Evolutionary conservation across 2,797 vertebrate genomes (phyloP).

Genomic region (Poliocrania exsul): DNA sequence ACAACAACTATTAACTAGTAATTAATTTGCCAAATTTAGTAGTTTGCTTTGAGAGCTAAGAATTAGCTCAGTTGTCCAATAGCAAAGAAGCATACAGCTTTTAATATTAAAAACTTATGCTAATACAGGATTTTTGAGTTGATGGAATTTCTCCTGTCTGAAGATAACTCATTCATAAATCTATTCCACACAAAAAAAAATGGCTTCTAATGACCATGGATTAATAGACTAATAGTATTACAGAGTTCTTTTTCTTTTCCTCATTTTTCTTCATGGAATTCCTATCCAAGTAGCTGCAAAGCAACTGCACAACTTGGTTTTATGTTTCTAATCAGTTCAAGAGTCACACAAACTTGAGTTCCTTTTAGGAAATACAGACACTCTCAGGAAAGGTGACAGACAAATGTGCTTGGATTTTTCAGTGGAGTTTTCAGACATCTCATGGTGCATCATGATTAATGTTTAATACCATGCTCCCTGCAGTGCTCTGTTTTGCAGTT

Average conservation of each 20-base stretch:
- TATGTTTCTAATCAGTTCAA: background rate
- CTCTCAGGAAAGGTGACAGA: background rate
- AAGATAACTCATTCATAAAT: background rate
- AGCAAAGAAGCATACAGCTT: background rate
- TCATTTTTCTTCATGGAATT: background rate
- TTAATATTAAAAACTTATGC: background rate
- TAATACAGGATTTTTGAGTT: background rate
- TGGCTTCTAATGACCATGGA: background rate
- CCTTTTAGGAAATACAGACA: background rate
- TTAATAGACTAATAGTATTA: background rate
- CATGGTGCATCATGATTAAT: background rate
- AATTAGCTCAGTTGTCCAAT: background rate
- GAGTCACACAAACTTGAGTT: background rate
- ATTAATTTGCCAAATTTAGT: background rate
- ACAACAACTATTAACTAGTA: background rate
- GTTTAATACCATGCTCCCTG: background rate
- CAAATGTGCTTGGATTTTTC: background rate
- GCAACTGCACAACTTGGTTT: background rate
- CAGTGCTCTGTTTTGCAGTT: slow-evolving; percentile 7
- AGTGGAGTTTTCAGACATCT: background rate
- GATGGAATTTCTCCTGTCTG: background rate
- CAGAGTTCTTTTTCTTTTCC: background rate
- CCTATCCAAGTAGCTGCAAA: background rate
- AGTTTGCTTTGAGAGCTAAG: background rate
- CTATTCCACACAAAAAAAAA: background rate